Evolutionary conservation across 2,888 invertebrate species (phyloP).

Genomic region (Philereme transversata): DNA sequence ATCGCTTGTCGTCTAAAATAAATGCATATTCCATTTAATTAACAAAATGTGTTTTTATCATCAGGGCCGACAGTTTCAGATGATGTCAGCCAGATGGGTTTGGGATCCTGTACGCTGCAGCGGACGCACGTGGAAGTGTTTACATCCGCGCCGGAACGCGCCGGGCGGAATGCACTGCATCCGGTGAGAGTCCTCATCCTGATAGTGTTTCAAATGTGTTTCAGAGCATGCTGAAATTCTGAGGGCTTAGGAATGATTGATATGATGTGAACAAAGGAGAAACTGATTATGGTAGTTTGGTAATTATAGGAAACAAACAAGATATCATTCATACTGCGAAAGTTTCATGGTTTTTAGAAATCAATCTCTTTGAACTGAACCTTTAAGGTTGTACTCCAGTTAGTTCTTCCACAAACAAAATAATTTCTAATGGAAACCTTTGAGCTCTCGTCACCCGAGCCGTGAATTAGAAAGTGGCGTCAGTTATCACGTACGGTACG

Average conservation of each 20-base stretch:
- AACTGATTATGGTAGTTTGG: no score
- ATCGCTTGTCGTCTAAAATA: no score
- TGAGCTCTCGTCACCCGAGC: conserved; percentile 44
- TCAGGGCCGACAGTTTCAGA: conserved; percentile 39
- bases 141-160: conserved; percentile 63
- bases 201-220: conserved; percentile 18
- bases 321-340: no score
- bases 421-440: conserved; percentile 28
- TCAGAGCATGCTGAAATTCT: conserved; percentile 14
- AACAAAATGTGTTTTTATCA: conserved; percentile 33
- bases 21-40: not conserved
- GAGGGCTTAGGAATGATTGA: not conserved
- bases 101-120: conserved; percentile 48
- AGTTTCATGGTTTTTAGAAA: no score
- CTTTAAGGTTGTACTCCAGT: conserved; percentile 8
- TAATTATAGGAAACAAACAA: no score
- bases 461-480: conserved; percentile 69
- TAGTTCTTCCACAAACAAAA: conserved; percentile 15
- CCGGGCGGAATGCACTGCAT: conserved; percentile 49
- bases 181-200: conserved; percentile 42
- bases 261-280: no score
- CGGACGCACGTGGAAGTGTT: conserved; percentile 76
- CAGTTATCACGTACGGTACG: conserved; percentile 61
- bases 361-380: not conserved
- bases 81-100: conserved; percentile 31